Evolutionary conservation across 2,797 vertebrate species (phyloP).

Genomic region (Distichodus sexfasciatus): DNA sequence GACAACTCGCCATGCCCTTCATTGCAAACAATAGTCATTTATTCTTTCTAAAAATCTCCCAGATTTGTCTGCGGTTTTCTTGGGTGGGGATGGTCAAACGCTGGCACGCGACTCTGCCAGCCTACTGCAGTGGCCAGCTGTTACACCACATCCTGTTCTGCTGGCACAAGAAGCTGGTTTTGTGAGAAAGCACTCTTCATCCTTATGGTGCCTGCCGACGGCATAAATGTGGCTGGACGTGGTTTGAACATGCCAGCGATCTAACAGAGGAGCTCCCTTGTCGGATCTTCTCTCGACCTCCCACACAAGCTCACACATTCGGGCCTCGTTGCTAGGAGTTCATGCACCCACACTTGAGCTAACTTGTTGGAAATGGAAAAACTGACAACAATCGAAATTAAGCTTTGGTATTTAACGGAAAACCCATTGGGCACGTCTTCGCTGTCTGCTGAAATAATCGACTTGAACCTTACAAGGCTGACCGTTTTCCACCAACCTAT

Average conservation of each 20-base stretch:
- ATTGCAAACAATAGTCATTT: slow-evolving; percentile 28
- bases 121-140: slow-evolving; percentile 16
- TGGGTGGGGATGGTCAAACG: slow-evolving; percentile 27
- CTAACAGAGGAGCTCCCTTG: background rate
- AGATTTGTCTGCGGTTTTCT: slow-evolving; percentile 36
- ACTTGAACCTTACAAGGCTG: too few relatives aligned
- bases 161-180: slow-evolving; percentile 13
- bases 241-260: background rate
- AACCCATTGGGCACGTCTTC: too few relatives aligned
- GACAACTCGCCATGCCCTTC: slow-evolving; percentile 10
- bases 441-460: too few relatives aligned
- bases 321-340: background rate
- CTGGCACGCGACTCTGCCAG: slow-evolving; percentile 21
- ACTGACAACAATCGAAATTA: slow-evolving; percentile 14
- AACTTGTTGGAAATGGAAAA: too few relatives aligned
- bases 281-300: background rate
- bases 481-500: too few relatives aligned
- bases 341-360: background rate
- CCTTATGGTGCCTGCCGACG: slow-evolving; percentile 1
- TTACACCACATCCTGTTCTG: slow-evolving; percentile 33
- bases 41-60: slow-evolving; percentile 35
- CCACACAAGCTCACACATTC: background rate
- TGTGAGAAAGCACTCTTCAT: slow-evolving; percentile 3
- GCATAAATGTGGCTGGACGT: background rate
- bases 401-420: too few relatives aligned